Conservation (phyloP, 2,888 invertebrate species). For the Campoplex capitator region DNA sequence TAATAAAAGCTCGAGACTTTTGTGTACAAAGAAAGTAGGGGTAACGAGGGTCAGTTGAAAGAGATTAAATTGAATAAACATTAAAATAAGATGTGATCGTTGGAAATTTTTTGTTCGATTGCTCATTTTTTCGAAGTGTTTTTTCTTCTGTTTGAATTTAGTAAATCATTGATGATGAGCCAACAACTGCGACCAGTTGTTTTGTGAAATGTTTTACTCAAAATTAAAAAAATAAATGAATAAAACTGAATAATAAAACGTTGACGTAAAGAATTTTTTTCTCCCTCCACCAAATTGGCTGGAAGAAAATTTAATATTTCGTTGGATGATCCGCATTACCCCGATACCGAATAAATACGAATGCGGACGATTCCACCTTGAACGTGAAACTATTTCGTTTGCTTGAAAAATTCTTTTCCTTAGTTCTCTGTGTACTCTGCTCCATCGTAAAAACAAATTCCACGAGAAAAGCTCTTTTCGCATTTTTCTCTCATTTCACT, state of each 20-base stretch:
- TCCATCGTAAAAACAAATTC: constrained; percentile 27
- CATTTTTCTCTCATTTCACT: constrained; percentile 21
- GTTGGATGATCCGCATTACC: constrained; percentile 10
- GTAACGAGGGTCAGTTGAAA: not conserved
- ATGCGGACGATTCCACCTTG: not conserved
- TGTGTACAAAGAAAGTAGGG: not conserved
- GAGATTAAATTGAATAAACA: not conserved
- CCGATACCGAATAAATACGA: not conserved
- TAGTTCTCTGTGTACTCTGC: not conserved
- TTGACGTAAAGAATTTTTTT: not conserved
- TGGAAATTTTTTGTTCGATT: not conserved
- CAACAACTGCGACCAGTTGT: not conserved
- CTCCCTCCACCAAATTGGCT: not conserved
- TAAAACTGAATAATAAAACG: not conserved
- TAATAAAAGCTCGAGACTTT: constrained; percentile 2
- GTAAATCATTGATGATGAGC: not conserved
- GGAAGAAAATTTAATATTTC: not conserved
- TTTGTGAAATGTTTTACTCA: not conserved
- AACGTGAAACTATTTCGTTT: not conserved
- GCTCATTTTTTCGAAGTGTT: not conserved
- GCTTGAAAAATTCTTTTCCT: constrained; percentile 25
- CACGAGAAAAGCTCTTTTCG: constrained; percentile 11
- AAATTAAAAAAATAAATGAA: not conserved
- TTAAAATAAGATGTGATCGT: not conserved
- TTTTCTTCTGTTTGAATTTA: not conserved